Evolutionary conservation across 2,113 vertebrate genomes (phyloP), one percentile per base, ranked within the genome.

Genomic region (Neomonachus schauinslandi): DNA sequence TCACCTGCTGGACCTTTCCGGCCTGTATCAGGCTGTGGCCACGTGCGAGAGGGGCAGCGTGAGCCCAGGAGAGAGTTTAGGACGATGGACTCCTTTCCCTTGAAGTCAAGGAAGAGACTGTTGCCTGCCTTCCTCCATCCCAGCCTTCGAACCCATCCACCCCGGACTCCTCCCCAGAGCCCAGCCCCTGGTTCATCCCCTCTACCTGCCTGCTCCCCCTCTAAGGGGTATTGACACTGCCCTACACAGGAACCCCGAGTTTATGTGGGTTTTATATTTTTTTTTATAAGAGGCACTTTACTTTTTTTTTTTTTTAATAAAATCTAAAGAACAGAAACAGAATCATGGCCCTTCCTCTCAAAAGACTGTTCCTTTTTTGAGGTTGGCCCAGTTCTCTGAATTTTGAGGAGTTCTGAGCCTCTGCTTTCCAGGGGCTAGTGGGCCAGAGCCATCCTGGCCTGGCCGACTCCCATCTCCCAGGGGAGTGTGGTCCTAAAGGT

Each of bases 271-370:
- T 98, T 98, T 97, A 33, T 97, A 97, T 94, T 14, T 90, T 36
- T 98, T 93, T 94, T 93, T 90, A 95, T 95, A 95, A 98, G 55
- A 97, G 95, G 97, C 97, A 98, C 98, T 98, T 98, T 98, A 98
- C 72, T 72, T 93, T 94, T 89, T 96, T 93, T 93, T 95, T 55
- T 96, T 94, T 96, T 94, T 87, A 98, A 95, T 97, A 97, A 98
- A 97, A 89, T 71, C 36, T 36, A 36, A 96, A 74, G 28, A 96
- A 88, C 36, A 57, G 39, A 76, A 79, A 49, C 24, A 76, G 81
- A 87, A 36, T 59, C 39, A 6, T 33, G 28, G 36, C 14, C 61
- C 24, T 74, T 42, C 42, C 24, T 96, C 63, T 89, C 55, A 53
- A 69, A 93, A 4, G 63, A 77, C 46, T 76, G 46, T 28, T 71